Evolutionary conservation across 1,140 invertebrate genomes (phyloP), one percentile per base, ranked within the genome.

Genomic region (Drosophila tani): DNA sequence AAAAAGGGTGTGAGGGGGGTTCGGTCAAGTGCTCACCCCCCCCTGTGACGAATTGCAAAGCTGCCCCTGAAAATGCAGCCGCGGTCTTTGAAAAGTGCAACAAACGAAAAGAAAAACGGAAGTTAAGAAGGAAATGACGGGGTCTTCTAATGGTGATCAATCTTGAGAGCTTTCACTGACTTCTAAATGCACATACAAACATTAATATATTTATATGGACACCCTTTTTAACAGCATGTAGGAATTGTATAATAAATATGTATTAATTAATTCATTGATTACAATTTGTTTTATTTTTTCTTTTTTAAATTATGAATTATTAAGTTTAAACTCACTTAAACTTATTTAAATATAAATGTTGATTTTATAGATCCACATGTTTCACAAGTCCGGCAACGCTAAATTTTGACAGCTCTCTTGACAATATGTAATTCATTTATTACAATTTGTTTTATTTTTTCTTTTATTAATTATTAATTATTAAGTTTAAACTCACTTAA

Each of bases 21-120:
- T 76, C 63, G 82, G 83, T 87, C 83, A 87, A 86, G 76, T 82
- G 78, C 19, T 43, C n/a, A n/a, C 46, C 9, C 38, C 5, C 14
- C 9, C 21, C 35, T 40, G 68, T 86, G 83, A 87, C 83, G 83
- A 82, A 87, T 87, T 77, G 71, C 57, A 62, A 63, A 64, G 83
- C 60, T 87, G 83, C 80, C 83, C 83, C 83, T 87, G 83, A 87
- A 86, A 87, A 77, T 80, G 49, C 82, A 84, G 58, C 70, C 67
- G 65, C 80, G 74, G 76, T 43, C 77, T 47, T 60, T 59, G 41
- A 53, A 68, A 67, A 58, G 57, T 75, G 62, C 73, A 68, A 71
- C 53, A 71, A 69, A 41, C 27, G 45, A 6, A 59, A 24, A 17
- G 45, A 41, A 43, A 56, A 51, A 51, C 63, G 35, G n/a, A n/a